Percentiles rank a stretch among this genome's conserved stretches.
Conservation (phyloP, 1,140 invertebrate species). For the Patella vulgata region DNA sequence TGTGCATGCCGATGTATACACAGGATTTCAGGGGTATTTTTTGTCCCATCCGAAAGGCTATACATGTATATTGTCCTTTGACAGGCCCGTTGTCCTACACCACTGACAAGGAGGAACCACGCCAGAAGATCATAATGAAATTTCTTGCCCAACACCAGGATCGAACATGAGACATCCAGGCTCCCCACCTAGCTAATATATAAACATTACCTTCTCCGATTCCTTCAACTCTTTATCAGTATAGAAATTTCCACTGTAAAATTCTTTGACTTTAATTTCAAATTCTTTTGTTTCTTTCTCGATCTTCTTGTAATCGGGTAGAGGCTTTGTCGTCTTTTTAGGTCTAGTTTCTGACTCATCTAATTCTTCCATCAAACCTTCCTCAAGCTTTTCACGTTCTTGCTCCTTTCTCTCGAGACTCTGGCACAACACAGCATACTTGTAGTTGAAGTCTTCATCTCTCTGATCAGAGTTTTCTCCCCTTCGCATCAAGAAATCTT, state of each 20-base stretch:
- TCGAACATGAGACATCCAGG: too few species aligned
- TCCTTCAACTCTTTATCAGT: conserved; percentile 9
- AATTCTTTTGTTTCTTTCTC: conserved; percentile 33
- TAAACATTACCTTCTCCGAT: conserved; percentile 4
- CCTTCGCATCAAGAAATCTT: conserved; percentile 16
- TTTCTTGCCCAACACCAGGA: too few species aligned
- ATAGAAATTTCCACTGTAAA: conserved; percentile 24
- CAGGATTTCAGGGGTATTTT: too few species aligned
- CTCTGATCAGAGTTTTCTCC: conserved; percentile 7
- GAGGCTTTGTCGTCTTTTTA: conserved; percentile 4
- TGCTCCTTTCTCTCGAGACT: conserved; percentile 31
- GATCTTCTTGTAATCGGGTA: conserved; percentile 35
- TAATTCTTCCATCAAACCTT: conserved; percentile 18
- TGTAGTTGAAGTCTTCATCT: conserved; percentile 21
- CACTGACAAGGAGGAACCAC: too few species aligned
- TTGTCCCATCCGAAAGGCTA: too few species aligned
- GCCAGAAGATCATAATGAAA: too few species aligned
- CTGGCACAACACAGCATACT: conserved; percentile 28
- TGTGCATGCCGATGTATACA: too few species aligned
- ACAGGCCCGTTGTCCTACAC: too few species aligned
- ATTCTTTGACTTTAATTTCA: conserved; percentile 36
- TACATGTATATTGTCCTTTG: too few species aligned
- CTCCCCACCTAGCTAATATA: too few species aligned
- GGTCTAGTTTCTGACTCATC: background rate
- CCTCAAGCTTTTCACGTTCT: conserved; percentile 26